These are phyloP conservation scores for Chiloscyllium punctatum DNA, from an alignment of 2,797 vertebrate genomes.

Conservation along the genomic window DNA sequence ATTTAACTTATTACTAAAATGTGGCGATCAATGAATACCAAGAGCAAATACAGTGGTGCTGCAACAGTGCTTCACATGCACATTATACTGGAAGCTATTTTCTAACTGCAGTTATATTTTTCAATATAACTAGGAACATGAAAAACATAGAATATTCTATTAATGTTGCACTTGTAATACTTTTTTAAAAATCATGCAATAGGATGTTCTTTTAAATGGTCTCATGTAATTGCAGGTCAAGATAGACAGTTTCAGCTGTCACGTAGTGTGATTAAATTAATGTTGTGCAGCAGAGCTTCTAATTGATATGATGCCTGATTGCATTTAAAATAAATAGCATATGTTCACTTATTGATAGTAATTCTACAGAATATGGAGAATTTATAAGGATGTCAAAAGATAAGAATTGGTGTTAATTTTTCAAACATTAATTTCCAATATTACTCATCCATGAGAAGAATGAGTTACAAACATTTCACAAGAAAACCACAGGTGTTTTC, in stretches of 20 bases:
- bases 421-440: background rate
- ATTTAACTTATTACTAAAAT: background rate
- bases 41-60: background rate
- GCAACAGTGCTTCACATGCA: background rate
- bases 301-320: background rate
- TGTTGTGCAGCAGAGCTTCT: background rate
- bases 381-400: background rate
- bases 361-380: background rate
- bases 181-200: background rate
- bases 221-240: background rate
- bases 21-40: background rate
- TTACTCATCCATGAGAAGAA: background rate
- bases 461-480: background rate
- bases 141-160: background rate
- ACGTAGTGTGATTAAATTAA: background rate
- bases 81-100: background rate
- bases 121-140: background rate
- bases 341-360: background rate
- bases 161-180: background rate
- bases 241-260: background rate
- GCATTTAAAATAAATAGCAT: background rate
- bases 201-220: background rate
- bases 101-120: background rate
- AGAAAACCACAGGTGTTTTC: background rate
- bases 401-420: background rate